Percentiles rank a stretch among this genome's conserved stretches.
phyloP scores from a whole-genome alignment of 2,113 vertebrate species.

The Ophiodon elongatus region DNA sequence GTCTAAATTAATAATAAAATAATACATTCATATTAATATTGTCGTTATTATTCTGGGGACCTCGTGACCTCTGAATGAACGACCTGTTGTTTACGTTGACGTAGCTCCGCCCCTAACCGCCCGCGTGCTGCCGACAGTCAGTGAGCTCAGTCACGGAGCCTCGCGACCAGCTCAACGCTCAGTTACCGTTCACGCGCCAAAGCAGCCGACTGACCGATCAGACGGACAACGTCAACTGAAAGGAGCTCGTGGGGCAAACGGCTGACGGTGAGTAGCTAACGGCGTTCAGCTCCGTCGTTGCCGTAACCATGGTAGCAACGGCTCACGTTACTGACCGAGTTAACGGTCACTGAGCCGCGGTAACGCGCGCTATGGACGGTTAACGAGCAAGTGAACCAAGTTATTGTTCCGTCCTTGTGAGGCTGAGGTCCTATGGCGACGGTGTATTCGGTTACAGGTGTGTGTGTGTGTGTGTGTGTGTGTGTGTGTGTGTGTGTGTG shows the following conservation, averaged over 20 bases:
- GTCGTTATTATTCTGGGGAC: too few relatives aligned
- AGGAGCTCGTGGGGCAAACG: background rate
- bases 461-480: background rate
- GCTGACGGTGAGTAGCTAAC: slow-evolving; percentile 41
- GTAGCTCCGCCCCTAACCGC: background rate
- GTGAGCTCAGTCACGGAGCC: background rate
- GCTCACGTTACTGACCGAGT: background rate
- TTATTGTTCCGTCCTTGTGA: background rate
- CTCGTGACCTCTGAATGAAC: too few relatives aligned
- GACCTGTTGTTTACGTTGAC: background rate
- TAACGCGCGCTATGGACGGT: too few relatives aligned
- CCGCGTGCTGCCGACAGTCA: background rate
- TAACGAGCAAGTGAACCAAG: too few relatives aligned
- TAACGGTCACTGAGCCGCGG: background rate
- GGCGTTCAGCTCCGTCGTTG: too few relatives aligned
- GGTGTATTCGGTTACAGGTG: slow-evolving; percentile 31
- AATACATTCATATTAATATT: too few relatives aligned
- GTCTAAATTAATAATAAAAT: too few relatives aligned
- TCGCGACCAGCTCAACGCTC: background rate
- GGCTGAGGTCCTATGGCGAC: background rate
- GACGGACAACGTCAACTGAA: background rate
- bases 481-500: background rate
- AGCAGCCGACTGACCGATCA: background rate
- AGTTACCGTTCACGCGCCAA: background rate
- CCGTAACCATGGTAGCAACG: background rate